A percentile compares a stretch with the other conserved stretches of the same genome.
phyloP scores from a whole-genome alignment of 2,888 invertebrate genomes.

The Erebia palarica region DNA sequence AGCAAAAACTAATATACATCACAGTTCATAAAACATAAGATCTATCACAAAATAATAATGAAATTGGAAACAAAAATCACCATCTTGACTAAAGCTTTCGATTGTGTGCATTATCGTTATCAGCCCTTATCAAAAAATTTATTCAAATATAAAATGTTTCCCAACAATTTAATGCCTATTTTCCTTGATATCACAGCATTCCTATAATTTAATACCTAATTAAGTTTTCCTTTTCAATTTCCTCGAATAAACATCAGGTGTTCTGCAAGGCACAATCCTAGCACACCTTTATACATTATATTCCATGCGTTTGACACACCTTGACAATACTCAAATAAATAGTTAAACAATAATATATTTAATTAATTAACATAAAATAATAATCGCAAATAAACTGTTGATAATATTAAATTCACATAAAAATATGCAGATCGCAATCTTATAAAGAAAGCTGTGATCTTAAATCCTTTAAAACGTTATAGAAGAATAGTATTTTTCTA shows the following conservation, averaged over 20 bases:
- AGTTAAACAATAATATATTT: neutral
- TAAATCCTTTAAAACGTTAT: constrained; percentile 10
- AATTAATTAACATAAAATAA: constrained; percentile 5
- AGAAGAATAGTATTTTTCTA: constrained; percentile 13
- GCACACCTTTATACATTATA: constrained; percentile 49
- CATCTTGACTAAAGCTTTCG: constrained; percentile 59
- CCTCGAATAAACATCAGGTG: constrained; percentile 47
- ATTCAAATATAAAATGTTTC: constrained; percentile 49
- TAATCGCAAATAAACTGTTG: constrained; percentile 2
- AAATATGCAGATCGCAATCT: constrained; percentile 2
- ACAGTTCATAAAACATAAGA: constrained; percentile 68
- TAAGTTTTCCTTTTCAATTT: constrained; percentile 41
- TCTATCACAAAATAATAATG: constrained; percentile 60
- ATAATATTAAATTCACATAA: neutral
- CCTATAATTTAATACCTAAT: constrained; percentile 54
- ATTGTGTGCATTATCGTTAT: constrained; percentile 52
- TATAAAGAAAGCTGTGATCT: constrained; percentile 2
- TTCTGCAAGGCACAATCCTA: constrained; percentile 68
- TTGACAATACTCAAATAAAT: constrained; percentile 21
- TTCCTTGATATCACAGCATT: constrained; percentile 68
- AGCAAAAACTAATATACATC: constrained; percentile 60
- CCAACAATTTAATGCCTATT: constrained; percentile 51
- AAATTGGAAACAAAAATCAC: constrained; percentile 45
- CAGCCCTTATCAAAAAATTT: constrained; percentile 44
- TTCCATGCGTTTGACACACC: constrained; percentile 22